Evolutionary conservation across 92 coral and sea anemone genomes (phyloP), one percentile per base, ranked within the genome.

Genomic region (Epizoanthus scotinus): DNA sequence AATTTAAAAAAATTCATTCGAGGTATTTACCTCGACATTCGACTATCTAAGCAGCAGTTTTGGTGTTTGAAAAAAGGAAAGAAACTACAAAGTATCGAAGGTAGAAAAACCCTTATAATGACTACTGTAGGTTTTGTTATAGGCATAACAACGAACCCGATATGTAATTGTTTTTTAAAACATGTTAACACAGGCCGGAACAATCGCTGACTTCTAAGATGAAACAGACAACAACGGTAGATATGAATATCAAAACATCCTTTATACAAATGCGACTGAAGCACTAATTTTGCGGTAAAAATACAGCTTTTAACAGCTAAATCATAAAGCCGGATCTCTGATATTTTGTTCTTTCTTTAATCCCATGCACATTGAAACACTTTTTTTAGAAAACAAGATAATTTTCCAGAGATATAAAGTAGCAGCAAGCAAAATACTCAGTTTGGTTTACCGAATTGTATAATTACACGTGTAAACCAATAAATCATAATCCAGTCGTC

Each of bases 161-260:
- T 1, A 47, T 47, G 15, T 47, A 18, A 25, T 6, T 18, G 53
- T 60, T 62, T 62, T 62, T 8, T 25, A 62, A 62, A 53, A 71
- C 13, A 25, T 75, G 57, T 42, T 36, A 31, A 22, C 70, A 6
- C 36, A 60, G 36, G 36, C 55, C 63, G 9, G 50, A 31, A 70
- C 60, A 70, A 47, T 10, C 21, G 28, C 36, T 67, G 72, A 67
- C 40, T 13, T 42, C 72, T 67, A 2, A 19, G 44, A 14, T 67
- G 50, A 73, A 50, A 71, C 27, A 7, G 79, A 73, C 57, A 73
- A 36, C 15, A 31, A 13, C 24, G 50, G 24, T 49, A 36, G 40
- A 52, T 73, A 2, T 70, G 31, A 47, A 9, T 44, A 28, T 42
- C 44, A 73, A 54, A 54, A 40, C 27, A 64, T 57, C 67, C 67